Evolutionary conservation across 2,888 invertebrate species (phyloP), one percentile per base, ranked within the genome.

Genomic region (Drosophila eohydei): DNA sequence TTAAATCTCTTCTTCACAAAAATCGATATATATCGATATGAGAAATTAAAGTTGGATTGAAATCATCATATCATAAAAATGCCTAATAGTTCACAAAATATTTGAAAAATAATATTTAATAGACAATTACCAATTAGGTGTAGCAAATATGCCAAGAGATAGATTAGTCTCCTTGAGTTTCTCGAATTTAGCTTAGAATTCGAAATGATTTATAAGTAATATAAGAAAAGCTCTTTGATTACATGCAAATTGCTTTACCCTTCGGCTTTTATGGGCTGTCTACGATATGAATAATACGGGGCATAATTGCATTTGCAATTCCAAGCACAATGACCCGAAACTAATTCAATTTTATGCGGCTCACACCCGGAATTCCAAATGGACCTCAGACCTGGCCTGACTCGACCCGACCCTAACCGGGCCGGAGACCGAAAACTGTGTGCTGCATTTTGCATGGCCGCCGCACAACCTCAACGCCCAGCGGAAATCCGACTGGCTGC

Each of bases 241-340:
- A 21, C 28, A 21, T 63, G 12, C 14, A 44, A 38, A 51, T 16
- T 40, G 48, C 40, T 54, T 26, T 44, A 38, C 21, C 12, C 32
- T 36, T 28, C 6, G 28, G 14, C 26, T 26, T 36, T 32, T 28
- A n/a, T 36, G 4, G 21, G 7, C 16, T 44, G 28, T 12, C 21
- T 41, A 34, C n/a, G 14, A 40, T 8, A 51, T 52, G 63, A 46
- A 43, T 44, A 51, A 55, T 52, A 71, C 58, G 38, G 28, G 52
- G 28, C 48, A 28, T 64, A 88, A 89, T 83, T 83, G 66, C 83
- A 83, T 83, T 84, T 70, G 68, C 85, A 88, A 83, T 89, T 83
- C 83, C 30, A 51, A 70, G 73, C 66, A 64, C 70, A 75, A 58
- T 79, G 66, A 64, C 44, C 56, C 48, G 55, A 70, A 64, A 57